Evolutionary conservation across 2,113 vertebrate species (phyloP).

Genomic region (Larimichthys crocea): DNA sequence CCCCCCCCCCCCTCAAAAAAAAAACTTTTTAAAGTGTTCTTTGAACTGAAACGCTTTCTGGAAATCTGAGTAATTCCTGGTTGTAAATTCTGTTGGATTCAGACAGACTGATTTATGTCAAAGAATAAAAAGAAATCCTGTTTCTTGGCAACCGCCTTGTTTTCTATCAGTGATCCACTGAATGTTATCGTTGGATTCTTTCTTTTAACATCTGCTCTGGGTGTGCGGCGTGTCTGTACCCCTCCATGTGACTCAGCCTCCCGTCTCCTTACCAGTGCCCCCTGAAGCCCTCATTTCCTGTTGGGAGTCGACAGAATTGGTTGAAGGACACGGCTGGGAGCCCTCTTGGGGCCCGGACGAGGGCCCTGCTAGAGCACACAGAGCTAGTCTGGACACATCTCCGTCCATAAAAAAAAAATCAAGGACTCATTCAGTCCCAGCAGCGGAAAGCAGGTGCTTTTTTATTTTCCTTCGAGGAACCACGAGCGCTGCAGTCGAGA

Average conservation of each 20-base stretch:
- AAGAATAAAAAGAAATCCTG: constrained; percentile 36
- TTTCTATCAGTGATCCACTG: constrained; percentile 44
- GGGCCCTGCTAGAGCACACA: constrained; percentile 42
- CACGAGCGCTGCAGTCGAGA: not conserved
- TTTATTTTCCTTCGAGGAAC: constrained; percentile 45
- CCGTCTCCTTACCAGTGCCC: constrained; percentile 64
- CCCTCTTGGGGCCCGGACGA: constrained; percentile 67
- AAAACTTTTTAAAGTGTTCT: constrained; percentile 72
- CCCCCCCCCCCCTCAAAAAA: constrained; percentile 43
- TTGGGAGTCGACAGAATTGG: constrained; percentile 74
- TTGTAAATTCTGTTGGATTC: constrained; percentile 62
- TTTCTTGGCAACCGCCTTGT: constrained; percentile 35
- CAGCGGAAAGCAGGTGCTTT: constrained; percentile 56
- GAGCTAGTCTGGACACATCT: constrained; percentile 58
- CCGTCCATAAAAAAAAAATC: constrained; percentile 62
- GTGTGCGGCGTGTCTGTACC: constrained; percentile 44
- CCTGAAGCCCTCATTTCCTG: constrained; percentile 87
- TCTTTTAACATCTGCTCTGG: constrained; percentile 66
- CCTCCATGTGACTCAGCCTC: constrained; percentile 62
- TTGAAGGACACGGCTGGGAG: constrained; percentile 64
- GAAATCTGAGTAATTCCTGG: constrained; percentile 65
- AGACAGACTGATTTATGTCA: constrained; percentile 63
- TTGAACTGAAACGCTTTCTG: constrained; percentile 75
- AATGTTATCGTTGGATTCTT: constrained; percentile 47
- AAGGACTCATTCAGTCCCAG: constrained; percentile 40